Base-by-base conservation (phyloP, 2,113 vertebrate genomes). In the Nipponia nippon region DNA sequence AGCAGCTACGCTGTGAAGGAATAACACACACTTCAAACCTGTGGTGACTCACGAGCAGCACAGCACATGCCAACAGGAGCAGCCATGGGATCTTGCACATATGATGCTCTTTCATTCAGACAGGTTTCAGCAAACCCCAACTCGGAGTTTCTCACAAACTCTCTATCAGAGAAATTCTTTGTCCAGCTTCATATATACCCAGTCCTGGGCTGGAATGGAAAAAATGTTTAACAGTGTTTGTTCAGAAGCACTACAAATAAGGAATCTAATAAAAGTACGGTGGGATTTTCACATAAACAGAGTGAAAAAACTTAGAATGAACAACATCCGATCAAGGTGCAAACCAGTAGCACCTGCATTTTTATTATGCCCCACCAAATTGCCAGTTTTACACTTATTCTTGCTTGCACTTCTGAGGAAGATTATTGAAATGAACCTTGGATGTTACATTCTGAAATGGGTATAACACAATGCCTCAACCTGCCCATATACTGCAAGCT, bases 371-470 rank as follows among this genome's bases (percentile, higher is more conserved):
- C 8, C 15, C 38, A 26, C 20, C 15, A 59, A 16, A 55, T 26
- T 62, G 62, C 34, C 32, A 47, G 16, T 82, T 83, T 85, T 72
- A 52, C 55, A 10, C 7, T 80, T 82, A 50, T 36, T 25, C 32
- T 66, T 88, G 16, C 53, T 77, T 83, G n/a, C 4, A 34, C 34
- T 95, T 83, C 46, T 71, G 53, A 80, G 46, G 38, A 82, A 66
- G 23, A 71, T 78, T 71, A 90, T 69, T 95, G 87, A 95, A 94
- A 97, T n/a, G 25, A 91, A 78, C 40, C 69, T 87, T 81, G 87
- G 42, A 70, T 93, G 40, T 75, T 90, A 30, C 38, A 59, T 92
- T 95, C 59, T 87, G 63, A 94, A 97, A 91, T 66, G 73, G n/a
- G 22, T 88, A 63, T 79, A 94, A 90, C 16, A 49, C 84, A 96